Base-by-base conservation (phyloP, 1,140 invertebrate genomes). In the Scaptomyza hsui region DNA sequence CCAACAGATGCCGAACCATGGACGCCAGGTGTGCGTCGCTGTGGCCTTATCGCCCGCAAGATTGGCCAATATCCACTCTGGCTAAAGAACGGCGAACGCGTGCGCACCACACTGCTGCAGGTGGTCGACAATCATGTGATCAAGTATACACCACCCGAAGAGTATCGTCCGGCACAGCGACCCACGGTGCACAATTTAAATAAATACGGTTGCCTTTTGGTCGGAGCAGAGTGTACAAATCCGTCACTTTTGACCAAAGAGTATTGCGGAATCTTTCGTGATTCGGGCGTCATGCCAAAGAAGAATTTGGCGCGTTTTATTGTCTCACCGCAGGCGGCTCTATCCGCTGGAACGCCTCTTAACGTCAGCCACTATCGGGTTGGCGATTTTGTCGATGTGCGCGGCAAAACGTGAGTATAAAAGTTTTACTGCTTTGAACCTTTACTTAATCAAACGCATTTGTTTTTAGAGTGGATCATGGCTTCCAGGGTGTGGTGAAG, bases 401-500 rank as follows among this genome's bases (percentile, higher is more conserved):
- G 95, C 81, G 97, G 96, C 19, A 97, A 96, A 94, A 99, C 98
- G 97, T 99, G 94, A 95, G 94, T 86, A 1, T 4, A 4, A 16
- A 16, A 16, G 13, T 2, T 24, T 7, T 13, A 32, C 24, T 62
- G 56, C 26, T 9, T 37, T 69, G 4, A 1, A 4, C 0, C 16
- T 29, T 0, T 0, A 4, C 21, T 53, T 10, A 55, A 6, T 12
- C 9, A 7, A 7, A n/a, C n/a, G 37, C 48, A 72, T 56, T 72
- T 56, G 13, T 63, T 56, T 71, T 3, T 44, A 98, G 97, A 3
- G 95, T 98, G 42, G 95, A 98, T 89, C 94, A 96, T 89, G 99
- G 98, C n/a, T 99, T 99, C 90, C 98, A 99, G 94, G 99, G 99
- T 52, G 99, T 99, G 0, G 96, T 99, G 93, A 99, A 97, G 92